Conservation (phyloP, 2,888 invertebrate genomes). For the Leucania comma region DNA sequence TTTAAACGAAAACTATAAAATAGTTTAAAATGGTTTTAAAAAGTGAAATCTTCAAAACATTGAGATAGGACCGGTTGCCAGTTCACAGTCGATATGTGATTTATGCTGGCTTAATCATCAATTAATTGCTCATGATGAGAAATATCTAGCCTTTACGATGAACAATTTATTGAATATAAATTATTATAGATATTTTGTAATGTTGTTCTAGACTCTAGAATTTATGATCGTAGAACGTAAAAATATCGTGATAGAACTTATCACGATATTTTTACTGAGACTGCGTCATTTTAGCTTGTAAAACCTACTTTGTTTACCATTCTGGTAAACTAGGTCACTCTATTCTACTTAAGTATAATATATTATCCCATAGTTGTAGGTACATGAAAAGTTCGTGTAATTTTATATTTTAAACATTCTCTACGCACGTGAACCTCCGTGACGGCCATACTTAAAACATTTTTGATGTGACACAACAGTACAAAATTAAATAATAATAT, state of each 20-base stretch:
- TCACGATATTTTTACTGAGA: too few species aligned
- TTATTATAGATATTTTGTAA: background rate
- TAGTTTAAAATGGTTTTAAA: too few species aligned
- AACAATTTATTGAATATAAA: background rate
- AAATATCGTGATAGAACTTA: slow-evolving; percentile 31
- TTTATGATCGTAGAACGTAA: slow-evolving; percentile 23
- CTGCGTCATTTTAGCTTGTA: slow-evolving; percentile 26
- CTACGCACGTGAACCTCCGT: slow-evolving; percentile 55
- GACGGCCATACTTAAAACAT: slow-evolving; percentile 26
- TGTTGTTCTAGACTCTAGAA: slow-evolving; percentile 14
- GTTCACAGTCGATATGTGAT: too few species aligned
- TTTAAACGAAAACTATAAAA: too few species aligned
- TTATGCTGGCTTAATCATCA: background rate
- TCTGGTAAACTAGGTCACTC: slow-evolving; percentile 43
- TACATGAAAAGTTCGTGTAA: slow-evolving; percentile 41
- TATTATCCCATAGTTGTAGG: slow-evolving; percentile 29
- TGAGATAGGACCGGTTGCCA: too few species aligned
- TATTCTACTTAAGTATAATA: slow-evolving; percentile 10
- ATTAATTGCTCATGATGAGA: background rate
- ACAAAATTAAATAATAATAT: background rate
- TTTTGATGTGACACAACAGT: slow-evolving; percentile 14
- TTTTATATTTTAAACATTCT: slow-evolving; percentile 23
- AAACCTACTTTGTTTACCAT: slow-evolving; percentile 43
- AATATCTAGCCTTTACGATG: background rate
- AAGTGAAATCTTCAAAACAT: too few species aligned